These are phyloP conservation scores for Leuctra nigra DNA, from an alignment of 2,888 invertebrate species.

Conservation along the genomic window DNA sequence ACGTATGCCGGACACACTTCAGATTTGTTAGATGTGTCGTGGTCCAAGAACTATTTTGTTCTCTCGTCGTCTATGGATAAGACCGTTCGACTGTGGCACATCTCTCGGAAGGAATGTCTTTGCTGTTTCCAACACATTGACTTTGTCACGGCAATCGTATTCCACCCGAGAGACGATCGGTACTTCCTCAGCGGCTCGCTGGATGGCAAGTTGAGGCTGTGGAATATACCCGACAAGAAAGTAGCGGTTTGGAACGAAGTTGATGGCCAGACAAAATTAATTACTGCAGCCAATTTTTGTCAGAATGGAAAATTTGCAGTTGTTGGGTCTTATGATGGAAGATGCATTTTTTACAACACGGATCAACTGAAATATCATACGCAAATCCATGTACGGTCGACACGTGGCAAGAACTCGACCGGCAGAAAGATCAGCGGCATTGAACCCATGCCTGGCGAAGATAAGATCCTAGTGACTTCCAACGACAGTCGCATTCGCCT, in stretches of 20 bases:
- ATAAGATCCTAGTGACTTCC: slow-evolving; percentile 93
- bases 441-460: slow-evolving; percentile 92
- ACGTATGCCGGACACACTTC: slow-evolving; percentile 93
- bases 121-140: slow-evolving; percentile 99
- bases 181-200: slow-evolving; percentile 92
- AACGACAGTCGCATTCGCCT: slow-evolving; percentile 95
- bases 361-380: slow-evolving; percentile 98
- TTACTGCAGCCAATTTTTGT: slow-evolving; percentile 96
- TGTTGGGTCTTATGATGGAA: slow-evolving; percentile 96
- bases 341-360: slow-evolving; percentile 96
- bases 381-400: slow-evolving; percentile 92
- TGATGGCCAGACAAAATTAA: slow-evolving; percentile 87
- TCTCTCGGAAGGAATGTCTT: slow-evolving; percentile 92
- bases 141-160: slow-evolving; percentile 97
- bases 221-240: slow-evolving; percentile 99
- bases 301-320: slow-evolving; percentile 97
- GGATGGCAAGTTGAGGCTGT: slow-evolving; percentile 95
- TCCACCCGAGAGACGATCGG: slow-evolving; percentile 87
- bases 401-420: slow-evolving; percentile 90
- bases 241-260: slow-evolving; percentile 95
- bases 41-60: slow-evolving; percentile 98
- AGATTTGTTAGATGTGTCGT: slow-evolving; percentile 92
- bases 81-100: slow-evolving; percentile 96
- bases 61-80: slow-evolving; percentile 98
- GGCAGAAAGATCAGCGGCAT: slow-evolving; percentile 96